A percentile compares a stretch with the other conserved stretches of the same genome.
Evolutionary conservation across 2,797 vertebrate species (phyloP).

Genomic region (Acridotheres tristis): DNA sequence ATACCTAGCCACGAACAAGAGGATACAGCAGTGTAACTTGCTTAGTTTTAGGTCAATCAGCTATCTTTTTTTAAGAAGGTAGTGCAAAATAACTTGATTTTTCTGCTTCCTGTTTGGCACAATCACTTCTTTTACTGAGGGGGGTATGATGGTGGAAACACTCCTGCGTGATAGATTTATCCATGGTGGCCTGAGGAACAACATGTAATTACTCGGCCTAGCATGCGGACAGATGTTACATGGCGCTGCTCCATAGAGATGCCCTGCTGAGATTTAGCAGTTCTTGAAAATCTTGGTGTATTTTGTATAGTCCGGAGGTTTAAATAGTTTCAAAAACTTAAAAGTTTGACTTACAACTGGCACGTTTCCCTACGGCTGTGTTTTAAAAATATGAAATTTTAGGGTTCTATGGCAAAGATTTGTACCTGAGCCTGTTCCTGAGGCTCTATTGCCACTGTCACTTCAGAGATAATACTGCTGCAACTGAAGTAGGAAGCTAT

Average conservation of each 20-base stretch:
- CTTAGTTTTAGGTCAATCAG: not conserved
- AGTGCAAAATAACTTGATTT: not conserved
- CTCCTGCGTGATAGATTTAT: not conserved
- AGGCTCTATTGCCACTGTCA: not conserved
- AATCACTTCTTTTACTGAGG: not conserved
- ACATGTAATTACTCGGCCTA: not conserved
- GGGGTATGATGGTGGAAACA: not conserved
- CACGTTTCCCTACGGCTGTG: not conserved
- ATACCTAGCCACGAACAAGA: not conserved
- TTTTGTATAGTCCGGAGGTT: not conserved
- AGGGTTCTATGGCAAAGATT: not conserved
- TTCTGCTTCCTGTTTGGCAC: not conserved
- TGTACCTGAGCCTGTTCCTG: not conserved
- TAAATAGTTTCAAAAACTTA: not conserved
- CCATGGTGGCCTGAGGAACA: not conserved
- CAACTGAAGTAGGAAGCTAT: not conserved
- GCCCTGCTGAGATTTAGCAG: not conserved
- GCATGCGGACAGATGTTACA: accelerated
- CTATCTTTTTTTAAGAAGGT: not conserved
- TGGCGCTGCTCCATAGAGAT: not conserved
- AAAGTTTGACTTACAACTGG: not conserved
- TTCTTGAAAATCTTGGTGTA: not conserved
- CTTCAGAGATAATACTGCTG: not conserved
- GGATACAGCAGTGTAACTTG: not conserved
- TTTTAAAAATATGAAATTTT: not conserved